Conservation (phyloP, 2,113 vertebrate species). For the Indicator maculatus region DNA sequence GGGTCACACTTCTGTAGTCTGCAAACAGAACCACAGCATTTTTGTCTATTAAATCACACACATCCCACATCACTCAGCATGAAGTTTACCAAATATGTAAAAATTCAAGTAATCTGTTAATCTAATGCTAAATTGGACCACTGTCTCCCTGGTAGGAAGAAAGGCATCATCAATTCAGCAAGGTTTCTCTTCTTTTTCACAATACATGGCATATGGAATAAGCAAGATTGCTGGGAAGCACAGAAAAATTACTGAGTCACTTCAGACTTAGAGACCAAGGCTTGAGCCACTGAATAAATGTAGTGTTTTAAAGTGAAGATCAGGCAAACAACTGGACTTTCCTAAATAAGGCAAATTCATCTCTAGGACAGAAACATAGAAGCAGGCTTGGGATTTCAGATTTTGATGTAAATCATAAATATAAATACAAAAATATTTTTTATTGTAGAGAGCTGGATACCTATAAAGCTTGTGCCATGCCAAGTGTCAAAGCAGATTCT, state of each 20-base stretch:
- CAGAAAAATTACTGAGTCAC: neutral
- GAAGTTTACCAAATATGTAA: neutral
- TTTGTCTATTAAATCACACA: neutral
- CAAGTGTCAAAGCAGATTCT: neutral
- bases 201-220: neutral
- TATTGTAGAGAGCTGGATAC: neutral
- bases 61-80: accelerated
- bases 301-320: neutral
- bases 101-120: neutral
- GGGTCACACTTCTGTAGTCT: neutral
- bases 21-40: neutral
- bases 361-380: neutral
- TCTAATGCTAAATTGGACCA: too few relatives aligned
- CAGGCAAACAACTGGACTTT: neutral
- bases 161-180: neutral
- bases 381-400: neutral
- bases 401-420: neutral
- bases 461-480: neutral
- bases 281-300: neutral
- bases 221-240: neutral
- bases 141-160: neutral
- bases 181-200: neutral
- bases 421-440: neutral
- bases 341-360: neutral
- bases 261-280: neutral